These are phyloP conservation scores for Eidolon helvum DNA, from an alignment of 2,113 vertebrate genomes.

Conservation along the genomic window DNA sequence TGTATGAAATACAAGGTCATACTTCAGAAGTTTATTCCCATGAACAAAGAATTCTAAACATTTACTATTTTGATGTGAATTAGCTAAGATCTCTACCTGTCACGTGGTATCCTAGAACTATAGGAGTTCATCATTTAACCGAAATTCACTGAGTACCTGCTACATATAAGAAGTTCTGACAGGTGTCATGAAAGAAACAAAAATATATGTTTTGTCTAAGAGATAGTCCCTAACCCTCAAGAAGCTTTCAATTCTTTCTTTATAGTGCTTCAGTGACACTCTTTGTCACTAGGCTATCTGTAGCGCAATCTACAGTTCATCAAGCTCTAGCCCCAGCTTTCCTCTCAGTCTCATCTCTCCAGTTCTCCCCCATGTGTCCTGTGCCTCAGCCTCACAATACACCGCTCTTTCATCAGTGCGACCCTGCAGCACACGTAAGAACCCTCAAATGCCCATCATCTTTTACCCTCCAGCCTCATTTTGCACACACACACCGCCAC, in stretches of 20 bases:
- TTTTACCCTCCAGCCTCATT: neutral
- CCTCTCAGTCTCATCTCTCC: neutral
- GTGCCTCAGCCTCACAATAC: neutral
- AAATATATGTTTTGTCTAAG: neutral
- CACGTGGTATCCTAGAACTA: neutral
- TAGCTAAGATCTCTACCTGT: neutral
- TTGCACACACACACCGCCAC: neutral
- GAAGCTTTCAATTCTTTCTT: neutral
- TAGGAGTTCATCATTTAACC: neutral
- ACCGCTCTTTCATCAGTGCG: too few relatives aligned
- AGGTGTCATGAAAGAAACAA: neutral
- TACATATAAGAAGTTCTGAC: neutral
- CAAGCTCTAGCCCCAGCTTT: neutral
- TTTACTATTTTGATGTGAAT: neutral
- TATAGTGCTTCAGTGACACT: too few relatives aligned
- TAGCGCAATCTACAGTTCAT: neutral
- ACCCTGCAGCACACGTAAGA: neutral
- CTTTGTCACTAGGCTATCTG: neutral
- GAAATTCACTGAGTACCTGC: neutral
- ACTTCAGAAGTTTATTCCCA: constrained; percentile 26
- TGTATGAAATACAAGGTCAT: constrained; percentile 39
- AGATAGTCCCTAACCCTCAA: neutral
- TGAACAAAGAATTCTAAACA: constrained; percentile 40
- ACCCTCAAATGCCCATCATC: neutral
- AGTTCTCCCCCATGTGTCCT: too few relatives aligned